Evolutionary conservation across 2,797 vertebrate species (phyloP).

Genomic region (Enoplosus armatus): DNA sequence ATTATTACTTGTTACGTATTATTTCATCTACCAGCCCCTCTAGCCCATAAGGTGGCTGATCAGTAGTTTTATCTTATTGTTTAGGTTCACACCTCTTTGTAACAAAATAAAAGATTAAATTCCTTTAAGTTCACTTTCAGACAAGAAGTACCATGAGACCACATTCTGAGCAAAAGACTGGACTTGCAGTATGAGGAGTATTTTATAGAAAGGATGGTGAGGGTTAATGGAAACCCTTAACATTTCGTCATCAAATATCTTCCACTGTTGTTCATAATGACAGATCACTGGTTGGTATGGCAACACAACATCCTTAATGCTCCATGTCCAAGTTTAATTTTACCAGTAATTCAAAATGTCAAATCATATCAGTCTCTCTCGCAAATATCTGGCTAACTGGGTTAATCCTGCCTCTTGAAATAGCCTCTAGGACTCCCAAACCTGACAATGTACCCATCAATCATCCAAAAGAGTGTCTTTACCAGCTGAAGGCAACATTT

Average conservation of each 20-base stretch:
- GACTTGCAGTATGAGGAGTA: not conserved
- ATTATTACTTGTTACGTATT: too few relatives aligned
- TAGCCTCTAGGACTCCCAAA: slow-evolving; percentile 17
- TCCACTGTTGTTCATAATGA: slow-evolving; percentile 28
- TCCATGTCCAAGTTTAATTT: slow-evolving; percentile 40
- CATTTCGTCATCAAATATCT: slow-evolving; percentile 8
- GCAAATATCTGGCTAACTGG: slow-evolving; percentile 30
- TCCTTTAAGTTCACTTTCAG: not conserved
- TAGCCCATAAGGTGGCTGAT: not conserved
- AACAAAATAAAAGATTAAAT: not conserved
- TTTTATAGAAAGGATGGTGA: not conserved
- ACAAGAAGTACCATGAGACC: not conserved
- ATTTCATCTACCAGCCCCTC: not conserved
- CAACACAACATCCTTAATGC: slow-evolving; percentile 36
- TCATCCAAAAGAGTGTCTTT: slow-evolving; percentile 24
- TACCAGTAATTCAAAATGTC: slow-evolving; percentile 29
- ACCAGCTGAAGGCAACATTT: slow-evolving; percentile 24
- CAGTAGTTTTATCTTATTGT: not conserved
- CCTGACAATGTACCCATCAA: slow-evolving; percentile 27
- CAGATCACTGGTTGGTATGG: slow-evolving; percentile 41
- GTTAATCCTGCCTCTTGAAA: slow-evolving; percentile 53
- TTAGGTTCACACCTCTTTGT: not conserved
- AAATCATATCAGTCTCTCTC: slow-evolving; percentile 32
- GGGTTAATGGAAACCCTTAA: slow-evolving; percentile 10
- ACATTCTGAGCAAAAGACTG: not conserved